Conservation (phyloP, 2,888 invertebrate species). For the Meiosimyza platycephala region DNA sequence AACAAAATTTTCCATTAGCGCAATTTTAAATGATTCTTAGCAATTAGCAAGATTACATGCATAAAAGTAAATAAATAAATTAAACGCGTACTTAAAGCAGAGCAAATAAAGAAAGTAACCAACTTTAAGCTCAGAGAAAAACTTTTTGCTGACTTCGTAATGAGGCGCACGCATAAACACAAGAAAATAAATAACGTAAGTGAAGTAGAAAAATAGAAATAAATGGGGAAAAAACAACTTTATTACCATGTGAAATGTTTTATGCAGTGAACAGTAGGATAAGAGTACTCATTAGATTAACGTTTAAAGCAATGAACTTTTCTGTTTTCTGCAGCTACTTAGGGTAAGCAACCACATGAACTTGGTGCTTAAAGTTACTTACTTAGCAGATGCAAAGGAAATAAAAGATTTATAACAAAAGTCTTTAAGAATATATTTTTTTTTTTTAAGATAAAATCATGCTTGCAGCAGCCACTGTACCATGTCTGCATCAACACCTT, state of each 20-base stretch:
- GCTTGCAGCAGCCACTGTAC: no score
- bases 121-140: not conserved
- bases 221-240: no score
- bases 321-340: no score
- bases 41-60: slow-evolving; percentile 10
- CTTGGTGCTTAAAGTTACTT: no score
- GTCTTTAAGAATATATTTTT: slow-evolving; percentile 3
- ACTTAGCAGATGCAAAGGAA: not conserved
- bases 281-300: no score
- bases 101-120: not conserved
- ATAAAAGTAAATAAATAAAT: slow-evolving; percentile 12
- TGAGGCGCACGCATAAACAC: not conserved
- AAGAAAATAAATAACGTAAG: no score
- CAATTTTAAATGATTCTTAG: not conserved
- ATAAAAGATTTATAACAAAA: not conserved
- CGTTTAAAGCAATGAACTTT: no score
- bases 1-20: not conserved
- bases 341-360: no score
- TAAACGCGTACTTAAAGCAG: not conserved
- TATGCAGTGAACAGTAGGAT: no score
- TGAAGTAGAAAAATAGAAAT: no score
- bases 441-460: no score
- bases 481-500: slow-evolving; percentile 20
- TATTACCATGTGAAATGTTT: no score
- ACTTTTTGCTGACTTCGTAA: not conserved